These are phyloP conservation scores for Drosophila rubida DNA, from an alignment of 2,888 invertebrate species.

Conservation along the genomic window DNA sequence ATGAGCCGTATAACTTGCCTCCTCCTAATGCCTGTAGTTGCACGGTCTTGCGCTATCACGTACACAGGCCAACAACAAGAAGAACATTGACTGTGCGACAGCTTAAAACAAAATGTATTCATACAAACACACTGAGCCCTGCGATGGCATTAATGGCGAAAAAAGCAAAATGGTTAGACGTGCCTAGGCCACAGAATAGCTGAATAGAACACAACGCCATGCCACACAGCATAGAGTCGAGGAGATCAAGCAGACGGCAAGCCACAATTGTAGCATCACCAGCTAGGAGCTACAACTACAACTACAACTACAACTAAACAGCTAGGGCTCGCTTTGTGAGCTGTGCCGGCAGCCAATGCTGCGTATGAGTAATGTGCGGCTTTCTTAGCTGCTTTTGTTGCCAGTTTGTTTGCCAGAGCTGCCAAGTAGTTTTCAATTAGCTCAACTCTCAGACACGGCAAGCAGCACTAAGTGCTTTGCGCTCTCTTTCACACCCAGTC, in stretches of 20 bases:
- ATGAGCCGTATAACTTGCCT: constrained; percentile 7
- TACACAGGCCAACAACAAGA: constrained; percentile 40
- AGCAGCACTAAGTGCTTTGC: constrained; percentile 56
- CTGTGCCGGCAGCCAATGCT: constrained; percentile 41
- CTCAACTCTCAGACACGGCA: constrained; percentile 43
- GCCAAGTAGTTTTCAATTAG: constrained; percentile 75
- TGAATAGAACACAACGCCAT: constrained; percentile 8
- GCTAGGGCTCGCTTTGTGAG: constrained; percentile 33
- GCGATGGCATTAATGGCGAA: constrained; percentile 70
- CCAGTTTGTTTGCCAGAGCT: constrained; percentile 29
- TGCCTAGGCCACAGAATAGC: constrained; percentile 47
- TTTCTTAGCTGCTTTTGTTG: constrained; percentile 58
- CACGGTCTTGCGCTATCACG: constrained; percentile 50
- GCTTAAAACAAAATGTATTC: constrained; percentile 72
- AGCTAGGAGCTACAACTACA: constrained; percentile 23
- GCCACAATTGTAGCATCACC: constrained; percentile 45
- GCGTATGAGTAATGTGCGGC: constrained; percentile 77
- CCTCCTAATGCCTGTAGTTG: constrained; percentile 15
- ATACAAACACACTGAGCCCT: constrained; percentile 57
- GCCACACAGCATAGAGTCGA: constrained; percentile 12
- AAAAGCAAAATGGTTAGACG: constrained; percentile 70
- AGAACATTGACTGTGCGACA: constrained; percentile 43
- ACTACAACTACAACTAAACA: neutral
- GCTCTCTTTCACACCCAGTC: constrained; percentile 1
- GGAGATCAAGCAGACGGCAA: constrained; percentile 32